Evolutionary conservation across 2,113 vertebrate genomes (phyloP), one percentile per base, ranked within the genome.

Genomic region (Numenius arquata): DNA sequence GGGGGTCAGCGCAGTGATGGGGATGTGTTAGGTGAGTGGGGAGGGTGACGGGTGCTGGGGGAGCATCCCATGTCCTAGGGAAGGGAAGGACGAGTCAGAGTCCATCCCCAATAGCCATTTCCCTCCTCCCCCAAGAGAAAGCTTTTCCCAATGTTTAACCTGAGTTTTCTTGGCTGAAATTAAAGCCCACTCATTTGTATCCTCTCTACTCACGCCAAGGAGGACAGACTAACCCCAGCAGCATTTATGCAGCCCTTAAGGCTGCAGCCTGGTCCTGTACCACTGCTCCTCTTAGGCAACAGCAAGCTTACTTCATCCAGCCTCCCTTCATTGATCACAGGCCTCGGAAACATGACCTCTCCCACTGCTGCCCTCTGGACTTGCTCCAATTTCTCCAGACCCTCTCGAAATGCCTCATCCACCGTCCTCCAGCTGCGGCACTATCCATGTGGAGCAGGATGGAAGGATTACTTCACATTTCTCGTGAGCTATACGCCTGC

Each of bases 381-480:
- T 59, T 6, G 0, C 27, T 92, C 38, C 65, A 78, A 15, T 63
- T 84, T 63, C 56, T 87, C 61, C 73, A 84, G 76, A 55, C 18
- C n/a, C 80, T 78, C 80, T 86, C 16, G 14, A 92, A 92, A 81
- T 5, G 18, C 2, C 0, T 71, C 55, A 52, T 85, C 84, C 78
- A 55, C 77, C 0, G 0, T 68, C 19, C 41, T 85, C 55, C 90
- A 93, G 83, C 89, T 92, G 83, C 80, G 77, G 83, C 55, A 74
- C 30, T 71, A 9, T n/a, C 72, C 63, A 4, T 63, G 47, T 15
- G 20, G 68, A 84, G 73, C n/a, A 36, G 76, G 73, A 95, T 0
- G 1, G 80, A 68, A 87, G 52, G 73, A 94, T 90, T 89, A 71
- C 52, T 85, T 78, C 94, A 63, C 43, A 56, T 65, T 77, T 91